Evolutionary conservation across 2,113 vertebrate genomes (phyloP), one percentile per base, ranked within the genome.

Genomic region (Agapornis roseicollis): DNA sequence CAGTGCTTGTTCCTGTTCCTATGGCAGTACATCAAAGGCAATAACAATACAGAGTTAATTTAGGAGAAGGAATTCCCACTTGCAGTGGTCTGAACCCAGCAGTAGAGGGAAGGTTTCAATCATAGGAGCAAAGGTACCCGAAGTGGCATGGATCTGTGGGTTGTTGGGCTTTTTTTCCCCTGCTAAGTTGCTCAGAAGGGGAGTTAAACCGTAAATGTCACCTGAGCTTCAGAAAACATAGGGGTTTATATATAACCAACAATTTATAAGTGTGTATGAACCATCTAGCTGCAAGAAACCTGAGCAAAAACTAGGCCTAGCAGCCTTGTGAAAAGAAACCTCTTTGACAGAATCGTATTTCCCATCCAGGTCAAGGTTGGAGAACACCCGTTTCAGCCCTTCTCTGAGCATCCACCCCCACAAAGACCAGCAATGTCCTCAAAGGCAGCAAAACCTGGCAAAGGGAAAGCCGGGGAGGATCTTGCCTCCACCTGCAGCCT

Each of bases 11-110:
- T 93, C 86, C 8, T 42, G 94, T 97, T 96, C 93, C 92, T 95
- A 96, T 94, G 90, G 94, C 93, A 94, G 92, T 96, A 80, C 85
- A 96, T 93, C 86, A 96, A 96, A 93, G 94, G 91, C 78, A 91
- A 16, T 89, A 95, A 95, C 80, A 96, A 94, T 91, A 80, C 86
- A 46, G 79, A 94, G 63, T 91, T 96, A 94, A 93, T 97, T 94
- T 92, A 80, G 85, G 35, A 80, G 94, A 92, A 95, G 92, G 95
- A 96, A 96, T 97, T 97, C 85, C 89, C 92, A 83, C 96, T 94
- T 88, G 90, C 95, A 94, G 84, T 0, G 35, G 71, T 71, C 84
- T 94, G 89, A 89, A 92, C 69, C n/a, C 77, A 94, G 87, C 80
- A 87, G 65, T 42, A 46, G 86, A 94, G 85, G 69, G 85, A 94